phyloP scores from a whole-genome alignment of 2,797 vertebrate species.

The Acanthiza pusilla region DNA sequence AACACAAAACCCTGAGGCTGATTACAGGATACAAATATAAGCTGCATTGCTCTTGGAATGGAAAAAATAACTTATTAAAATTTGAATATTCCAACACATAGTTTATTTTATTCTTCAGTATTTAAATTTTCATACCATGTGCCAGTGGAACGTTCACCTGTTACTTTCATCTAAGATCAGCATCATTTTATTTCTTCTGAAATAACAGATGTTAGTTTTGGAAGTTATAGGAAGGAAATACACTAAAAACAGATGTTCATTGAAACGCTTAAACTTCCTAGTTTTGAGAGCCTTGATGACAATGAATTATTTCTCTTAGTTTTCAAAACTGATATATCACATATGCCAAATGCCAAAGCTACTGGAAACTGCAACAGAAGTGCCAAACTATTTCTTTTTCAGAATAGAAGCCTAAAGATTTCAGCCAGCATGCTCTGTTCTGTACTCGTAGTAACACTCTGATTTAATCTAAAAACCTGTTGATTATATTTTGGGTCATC shows the following conservation, averaged over 20 bases:
- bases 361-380: background rate
- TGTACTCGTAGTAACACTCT: background rate
- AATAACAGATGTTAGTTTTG: background rate
- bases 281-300: background rate
- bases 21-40: slow-evolving; percentile 45
- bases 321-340: background rate
- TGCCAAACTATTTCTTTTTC: background rate
- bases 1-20: slow-evolving; percentile 38
- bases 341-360: background rate
- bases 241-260: background rate
- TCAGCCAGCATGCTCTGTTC: background rate
- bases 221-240: background rate
- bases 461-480: background rate
- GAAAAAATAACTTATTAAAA: slow-evolving; percentile 44
- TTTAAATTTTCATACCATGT: slow-evolving; percentile 5
- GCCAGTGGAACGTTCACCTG: background rate
- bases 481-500: background rate
- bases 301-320: background rate
- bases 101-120: slow-evolving; percentile 30
- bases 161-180: slow-evolving; percentile 13
- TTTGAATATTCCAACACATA: slow-evolving; percentile 50
- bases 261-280: background rate
- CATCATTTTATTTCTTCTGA: slow-evolving; percentile 38
- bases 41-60: slow-evolving; percentile 3
- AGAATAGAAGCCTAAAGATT: background rate